Evolutionary conservation across 2,797 vertebrate genomes (phyloP), one percentile per base, ranked within the genome.

Genomic region (Anniella stebbinsi): DNA sequence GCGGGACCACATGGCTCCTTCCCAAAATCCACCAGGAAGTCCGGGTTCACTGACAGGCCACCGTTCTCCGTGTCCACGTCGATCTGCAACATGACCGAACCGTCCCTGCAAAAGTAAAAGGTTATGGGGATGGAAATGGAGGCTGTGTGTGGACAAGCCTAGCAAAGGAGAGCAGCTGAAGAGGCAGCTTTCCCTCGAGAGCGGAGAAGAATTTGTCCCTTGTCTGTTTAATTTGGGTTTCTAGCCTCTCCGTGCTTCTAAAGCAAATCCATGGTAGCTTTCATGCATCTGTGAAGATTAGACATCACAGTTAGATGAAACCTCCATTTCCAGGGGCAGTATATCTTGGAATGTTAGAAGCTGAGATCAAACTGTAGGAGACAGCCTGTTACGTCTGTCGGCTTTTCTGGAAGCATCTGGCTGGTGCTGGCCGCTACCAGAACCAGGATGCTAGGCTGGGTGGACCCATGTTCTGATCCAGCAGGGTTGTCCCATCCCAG

Each of bases 21-120:
- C 69, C 98, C 99, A 7, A 99, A 99, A 94, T 99, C 98, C 93
- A 99, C 98, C 93, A 99, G 96, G 97, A 99, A 99, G 92, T 98
- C 83, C 30, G 97, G 88, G 5, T 99, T 99, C 87, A 98, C 72
- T 12, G 91, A 94, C 13, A 99, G 95, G n/a, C 98, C 98, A 0
- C 99, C 99, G 0, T 83, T 95, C 1, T 90, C 95, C 0, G 98
- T 97, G 95, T 99, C 96, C 94, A 99, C 98, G 1, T 99, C 96
- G 0, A 99, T 94, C 96, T 99, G 98, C 95, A 99, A 97, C 98
- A 99, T 98, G 82, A 98, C 98, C 0, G 99, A 98, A 6, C 98
- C 99, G 73, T 98, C 97, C 93, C 99, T 99, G 95, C 3, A 51
- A 77, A 21, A 75, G 33, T 54, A 84, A 87, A 89, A 38, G 85